phyloP scores from a whole-genome alignment of 2,888 invertebrate genomes.

The Noctua fimbriata region DNA sequence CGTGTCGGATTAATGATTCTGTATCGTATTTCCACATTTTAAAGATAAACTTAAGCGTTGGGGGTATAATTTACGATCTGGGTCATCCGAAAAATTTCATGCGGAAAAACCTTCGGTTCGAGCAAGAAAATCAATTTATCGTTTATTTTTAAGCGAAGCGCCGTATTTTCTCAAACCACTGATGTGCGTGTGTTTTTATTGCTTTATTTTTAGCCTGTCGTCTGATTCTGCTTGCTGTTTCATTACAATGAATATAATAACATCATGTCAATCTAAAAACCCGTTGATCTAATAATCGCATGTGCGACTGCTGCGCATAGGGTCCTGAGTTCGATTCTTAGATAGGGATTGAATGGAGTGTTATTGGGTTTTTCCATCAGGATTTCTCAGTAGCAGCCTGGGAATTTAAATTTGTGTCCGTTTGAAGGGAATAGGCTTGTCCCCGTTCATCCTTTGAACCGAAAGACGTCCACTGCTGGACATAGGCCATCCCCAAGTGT shows the following conservation, averaged over 20 bases:
- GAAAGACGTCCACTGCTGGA: no score
- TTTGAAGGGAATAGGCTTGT: neutral
- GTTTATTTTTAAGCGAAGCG: conserved; percentile 7
- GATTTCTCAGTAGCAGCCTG: neutral
- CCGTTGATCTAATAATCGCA: neutral
- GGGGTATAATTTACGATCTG: conserved; percentile 23
- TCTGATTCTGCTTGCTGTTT: neutral
- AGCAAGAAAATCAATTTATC: neutral
- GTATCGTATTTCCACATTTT: neutral
- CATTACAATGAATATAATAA: neutral
- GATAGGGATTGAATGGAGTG: neutral
- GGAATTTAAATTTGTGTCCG: neutral
- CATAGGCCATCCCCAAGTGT: no score
- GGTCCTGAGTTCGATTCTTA: neutral
- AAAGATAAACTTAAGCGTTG: neutral
- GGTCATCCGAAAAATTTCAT: conserved; percentile 7
- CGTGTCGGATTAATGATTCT: neutral
- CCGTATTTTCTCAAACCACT: neutral
- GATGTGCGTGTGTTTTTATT: neutral
- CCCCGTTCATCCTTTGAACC: no score
- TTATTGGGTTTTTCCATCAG: neutral
- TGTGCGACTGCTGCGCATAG: neutral
- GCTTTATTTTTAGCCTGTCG: neutral
- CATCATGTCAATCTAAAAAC: neutral
- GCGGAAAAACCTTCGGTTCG: conserved; percentile 5